These are phyloP conservation scores for Disparrhopalites patrizii DNA, from an alignment of 2,888 invertebrate genomes.

Conservation along the genomic window DNA sequence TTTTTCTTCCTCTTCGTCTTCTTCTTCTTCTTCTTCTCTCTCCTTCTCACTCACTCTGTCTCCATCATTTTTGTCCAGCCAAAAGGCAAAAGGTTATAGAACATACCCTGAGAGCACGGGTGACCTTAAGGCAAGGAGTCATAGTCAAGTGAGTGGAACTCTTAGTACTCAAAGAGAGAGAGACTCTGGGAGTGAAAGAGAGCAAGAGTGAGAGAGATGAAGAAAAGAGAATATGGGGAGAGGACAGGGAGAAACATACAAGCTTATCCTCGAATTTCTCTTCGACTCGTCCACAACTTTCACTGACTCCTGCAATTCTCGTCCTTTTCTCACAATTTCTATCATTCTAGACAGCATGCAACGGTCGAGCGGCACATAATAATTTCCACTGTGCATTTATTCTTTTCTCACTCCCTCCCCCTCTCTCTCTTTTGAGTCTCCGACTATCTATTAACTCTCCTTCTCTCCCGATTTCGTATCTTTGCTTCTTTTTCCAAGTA, in stretches of 20 bases:
- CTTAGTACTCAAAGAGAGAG: too few relatives aligned
- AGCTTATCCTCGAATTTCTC: too few relatives aligned
- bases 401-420: constrained; percentile 1
- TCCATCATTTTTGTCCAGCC: constrained; percentile 21
- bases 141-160: too few relatives aligned
- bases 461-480: not conserved
- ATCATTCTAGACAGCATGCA: constrained; percentile 8
- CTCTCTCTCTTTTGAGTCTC: not conserved
- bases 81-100: constrained; percentile 17
- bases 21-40: constrained; percentile 7
- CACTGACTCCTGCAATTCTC: not conserved
- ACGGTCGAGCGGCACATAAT: constrained; percentile 14
- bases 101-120: too few relatives aligned
- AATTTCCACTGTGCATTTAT: not conserved
- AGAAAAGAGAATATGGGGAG: too few relatives aligned
- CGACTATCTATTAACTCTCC: too few relatives aligned
- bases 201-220: not conserved
- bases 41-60: not conserved
- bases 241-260: too few relatives aligned
- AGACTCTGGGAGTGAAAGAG: not conserved
- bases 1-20: constrained; percentile 1
- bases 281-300: not conserved
- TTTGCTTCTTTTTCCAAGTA: not conserved
- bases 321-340: not conserved
- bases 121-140: too few relatives aligned